A percentile compares a stretch with the other conserved stretches of the same genome.
phyloP scores from a whole-genome alignment of 2,113 vertebrate genomes.

The Sprattus sprattus region DNA sequence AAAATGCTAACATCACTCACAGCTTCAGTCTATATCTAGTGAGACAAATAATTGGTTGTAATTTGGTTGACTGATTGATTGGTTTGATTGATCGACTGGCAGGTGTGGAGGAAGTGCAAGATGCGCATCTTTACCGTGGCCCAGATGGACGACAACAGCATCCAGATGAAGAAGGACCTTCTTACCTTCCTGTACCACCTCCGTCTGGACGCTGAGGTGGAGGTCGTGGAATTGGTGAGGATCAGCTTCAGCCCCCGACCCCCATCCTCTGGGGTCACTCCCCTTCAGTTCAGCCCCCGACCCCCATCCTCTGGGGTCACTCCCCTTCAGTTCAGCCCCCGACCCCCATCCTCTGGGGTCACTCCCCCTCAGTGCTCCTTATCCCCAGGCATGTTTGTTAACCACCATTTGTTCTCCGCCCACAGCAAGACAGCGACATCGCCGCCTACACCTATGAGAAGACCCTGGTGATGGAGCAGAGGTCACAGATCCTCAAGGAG shows the following conservation, averaged over 20 bases:
- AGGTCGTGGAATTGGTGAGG: slow-evolving; percentile 97
- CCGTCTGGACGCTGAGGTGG: slow-evolving; percentile 89
- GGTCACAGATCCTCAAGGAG: slow-evolving; percentile 96
- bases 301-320: no score
- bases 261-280: no score
- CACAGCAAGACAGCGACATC: slow-evolving; percentile 89
- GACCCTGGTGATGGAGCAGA: slow-evolving; percentile 94
- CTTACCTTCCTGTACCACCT: slow-evolving; percentile 94
- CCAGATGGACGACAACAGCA: slow-evolving; percentile 98
- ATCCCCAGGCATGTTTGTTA: neutral
- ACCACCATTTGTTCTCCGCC: neutral
- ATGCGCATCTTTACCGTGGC: slow-evolving; percentile 99
- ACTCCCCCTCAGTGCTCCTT: neutral
- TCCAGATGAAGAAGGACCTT: slow-evolving; percentile 99
- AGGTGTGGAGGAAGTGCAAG: slow-evolving; percentile 99
- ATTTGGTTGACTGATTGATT: neutral
- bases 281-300: no score
- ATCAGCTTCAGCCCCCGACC: neutral
- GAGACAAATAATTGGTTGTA: neutral
- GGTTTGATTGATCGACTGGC: slow-evolving; percentile 16
- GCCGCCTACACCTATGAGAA: slow-evolving; percentile 98
- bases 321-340: no score
- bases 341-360: neutral
- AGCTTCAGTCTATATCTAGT: neutral
- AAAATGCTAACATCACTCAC: no score